Conservation (phyloP, 2,797 vertebrate species). For the Diglossa cyanea region DNA sequence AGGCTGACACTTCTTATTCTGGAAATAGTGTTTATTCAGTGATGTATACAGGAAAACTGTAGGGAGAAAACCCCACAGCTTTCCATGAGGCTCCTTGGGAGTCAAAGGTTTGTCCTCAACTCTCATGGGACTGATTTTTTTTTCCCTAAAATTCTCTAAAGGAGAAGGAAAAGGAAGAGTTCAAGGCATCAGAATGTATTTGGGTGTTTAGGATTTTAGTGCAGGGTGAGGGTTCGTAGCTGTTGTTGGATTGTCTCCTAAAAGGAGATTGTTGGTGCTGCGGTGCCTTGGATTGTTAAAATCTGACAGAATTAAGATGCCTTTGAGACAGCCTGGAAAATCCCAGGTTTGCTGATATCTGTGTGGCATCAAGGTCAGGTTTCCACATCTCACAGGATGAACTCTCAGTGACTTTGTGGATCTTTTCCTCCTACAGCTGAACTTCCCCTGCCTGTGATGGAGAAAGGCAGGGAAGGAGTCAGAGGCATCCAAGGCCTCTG, state of each 20-base stretch:
- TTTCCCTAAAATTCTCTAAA: neutral
- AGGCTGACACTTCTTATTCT: neutral
- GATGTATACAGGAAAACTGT: neutral
- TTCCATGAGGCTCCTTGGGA: neutral
- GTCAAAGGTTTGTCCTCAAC: neutral
- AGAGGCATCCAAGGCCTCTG: neutral
- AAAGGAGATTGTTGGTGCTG: neutral
- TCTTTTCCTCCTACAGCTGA: neutral
- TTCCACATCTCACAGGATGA: neutral
- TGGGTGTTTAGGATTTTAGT: fast-evolving
- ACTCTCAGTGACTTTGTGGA: neutral
- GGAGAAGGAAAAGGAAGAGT: neutral
- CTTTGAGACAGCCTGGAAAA: neutral
- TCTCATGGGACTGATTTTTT: fast-evolving
- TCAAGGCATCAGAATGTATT: neutral
- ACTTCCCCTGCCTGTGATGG: neutral
- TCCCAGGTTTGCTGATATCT: neutral
- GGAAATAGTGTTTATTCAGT: neutral
- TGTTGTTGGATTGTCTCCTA: neutral
- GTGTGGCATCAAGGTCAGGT: neutral
- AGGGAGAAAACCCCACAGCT: neutral
- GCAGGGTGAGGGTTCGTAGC: neutral
- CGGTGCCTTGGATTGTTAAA: neutral
- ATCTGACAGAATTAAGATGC: neutral
- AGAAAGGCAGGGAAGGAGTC: neutral